Conservation (phyloP, 2,888 invertebrate species). For the Hydrotaea diabolus region DNA sequence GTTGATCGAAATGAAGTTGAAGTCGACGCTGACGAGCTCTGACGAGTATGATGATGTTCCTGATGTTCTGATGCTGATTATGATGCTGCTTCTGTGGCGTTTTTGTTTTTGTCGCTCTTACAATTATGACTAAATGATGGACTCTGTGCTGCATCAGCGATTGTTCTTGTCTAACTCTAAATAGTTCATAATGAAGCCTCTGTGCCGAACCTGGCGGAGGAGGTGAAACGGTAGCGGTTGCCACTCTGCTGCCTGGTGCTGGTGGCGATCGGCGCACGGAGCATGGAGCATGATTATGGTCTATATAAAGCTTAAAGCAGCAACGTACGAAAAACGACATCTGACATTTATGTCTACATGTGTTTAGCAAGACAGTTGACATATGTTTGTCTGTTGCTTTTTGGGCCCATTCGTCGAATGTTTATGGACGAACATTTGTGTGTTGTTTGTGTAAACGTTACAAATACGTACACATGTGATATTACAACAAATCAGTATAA, state of each 20-base stretch:
- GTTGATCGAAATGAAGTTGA: constrained; percentile 13
- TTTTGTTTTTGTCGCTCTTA: constrained; percentile 27
- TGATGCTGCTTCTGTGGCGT: constrained; percentile 46
- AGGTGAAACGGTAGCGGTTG: neutral
- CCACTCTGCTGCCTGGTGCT: constrained; percentile 34
- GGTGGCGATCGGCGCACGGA: too few relatives aligned
- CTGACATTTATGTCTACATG: constrained; percentile 80
- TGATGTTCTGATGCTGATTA: constrained; percentile 46
- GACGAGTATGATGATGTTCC: constrained; percentile 29
- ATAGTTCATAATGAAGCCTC: constrained; percentile 19
- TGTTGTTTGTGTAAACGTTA: constrained; percentile 15
- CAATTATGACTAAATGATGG: constrained; percentile 68
- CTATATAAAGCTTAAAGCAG: constrained; percentile 52
- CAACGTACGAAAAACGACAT: constrained; percentile 65
- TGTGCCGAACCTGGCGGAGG: neutral
- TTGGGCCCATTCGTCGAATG: neutral
- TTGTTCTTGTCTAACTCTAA: constrained; percentile 15
- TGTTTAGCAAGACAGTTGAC: constrained; percentile 80
- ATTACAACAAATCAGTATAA: constrained; percentile 52
- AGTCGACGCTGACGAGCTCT: constrained; percentile 17
- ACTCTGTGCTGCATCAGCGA: constrained; percentile 47
- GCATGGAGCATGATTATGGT: constrained; percentile 56
- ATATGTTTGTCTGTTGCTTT: constrained; percentile 68
- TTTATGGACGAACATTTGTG: neutral
- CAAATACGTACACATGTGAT: constrained; percentile 67